Percentiles rank a stretch among this genome's conserved stretches.
phyloP scores from a whole-genome alignment of 1,140 invertebrate genomes.

The Anastatus disparis region DNA sequence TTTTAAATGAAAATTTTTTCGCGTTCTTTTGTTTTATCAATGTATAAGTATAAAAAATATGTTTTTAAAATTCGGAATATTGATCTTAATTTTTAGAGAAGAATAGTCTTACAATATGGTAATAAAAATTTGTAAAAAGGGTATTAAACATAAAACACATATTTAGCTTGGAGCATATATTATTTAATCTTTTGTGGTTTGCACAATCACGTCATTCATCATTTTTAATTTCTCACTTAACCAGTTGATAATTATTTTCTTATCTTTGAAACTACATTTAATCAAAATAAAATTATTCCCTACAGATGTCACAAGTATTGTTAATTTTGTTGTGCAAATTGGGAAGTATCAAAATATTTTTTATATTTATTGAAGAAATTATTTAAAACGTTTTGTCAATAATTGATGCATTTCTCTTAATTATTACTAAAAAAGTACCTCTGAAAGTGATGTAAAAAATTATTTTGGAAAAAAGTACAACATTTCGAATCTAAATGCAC shows the following conservation, averaged over 20 bases:
- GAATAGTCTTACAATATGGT: too few species aligned
- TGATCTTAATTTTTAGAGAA: too few species aligned
- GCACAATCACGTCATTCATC: conserved; percentile 55
- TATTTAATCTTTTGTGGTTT: conserved; percentile 60
- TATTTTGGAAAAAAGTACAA: too few species aligned
- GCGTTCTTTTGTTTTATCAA: too few species aligned
- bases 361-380: conserved; percentile 48
- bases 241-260: conserved; percentile 50
- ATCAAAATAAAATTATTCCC: conserved; percentile 64
- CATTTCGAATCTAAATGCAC: background rate
- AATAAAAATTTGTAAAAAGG: too few species aligned
- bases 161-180: conserved; percentile 64
- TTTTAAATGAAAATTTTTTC: too few species aligned
- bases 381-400: conserved; percentile 5
- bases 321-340: conserved; percentile 57
- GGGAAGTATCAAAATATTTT: conserved; percentile 65
- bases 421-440: conserved; percentile 23
- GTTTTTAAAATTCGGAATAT: too few species aligned
- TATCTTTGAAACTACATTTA: conserved; percentile 57
- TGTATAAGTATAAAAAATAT: too few species aligned
- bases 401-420: conserved; percentile 3
- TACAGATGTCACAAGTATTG: conserved; percentile 51
- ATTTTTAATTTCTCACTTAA: conserved; percentile 43
- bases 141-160: too few species aligned
- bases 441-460: conserved; percentile 24